Evolutionary conservation across 2,113 vertebrate genomes (phyloP).

Genomic region (Gopherus evgoodei): DNA sequence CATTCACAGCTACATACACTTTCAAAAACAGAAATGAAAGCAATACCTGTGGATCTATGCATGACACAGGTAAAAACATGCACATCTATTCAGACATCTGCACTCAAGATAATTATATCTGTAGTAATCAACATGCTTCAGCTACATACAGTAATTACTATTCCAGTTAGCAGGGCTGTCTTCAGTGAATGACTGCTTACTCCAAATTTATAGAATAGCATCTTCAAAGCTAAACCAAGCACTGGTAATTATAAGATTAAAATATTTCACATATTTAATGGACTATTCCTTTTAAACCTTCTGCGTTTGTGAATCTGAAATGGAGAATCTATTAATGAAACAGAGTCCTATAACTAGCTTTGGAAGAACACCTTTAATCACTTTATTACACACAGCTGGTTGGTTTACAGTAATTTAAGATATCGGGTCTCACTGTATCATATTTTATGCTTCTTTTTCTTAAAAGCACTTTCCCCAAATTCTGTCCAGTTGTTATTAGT

Average conservation of each 20-base stretch:
- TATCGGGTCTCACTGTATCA: accelerated
- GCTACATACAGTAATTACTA: constrained; percentile 56
- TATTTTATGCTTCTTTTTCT: background rate
- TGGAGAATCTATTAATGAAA: constrained; percentile 13
- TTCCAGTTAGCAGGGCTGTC: constrained; percentile 42
- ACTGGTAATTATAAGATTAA: constrained; percentile 65
- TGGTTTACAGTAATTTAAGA: background rate
- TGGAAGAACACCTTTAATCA: background rate
- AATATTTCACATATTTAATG: constrained; percentile 68
- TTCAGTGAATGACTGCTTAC: constrained; percentile 56
- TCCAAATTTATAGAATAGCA: constrained; percentile 59
- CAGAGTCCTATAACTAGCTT: background rate
- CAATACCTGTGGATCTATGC: constrained; percentile 28
- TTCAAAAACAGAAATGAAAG: constrained; percentile 68
- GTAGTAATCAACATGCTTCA: constrained; percentile 51
- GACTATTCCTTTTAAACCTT: constrained; percentile 15
- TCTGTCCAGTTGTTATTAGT: background rate
- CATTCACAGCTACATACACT: constrained; percentile 39
- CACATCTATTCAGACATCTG: constrained; percentile 54
- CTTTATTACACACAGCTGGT: background rate
- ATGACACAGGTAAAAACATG: constrained; percentile 67
- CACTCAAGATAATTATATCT: constrained; percentile 62
- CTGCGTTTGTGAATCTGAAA: constrained; percentile 9
- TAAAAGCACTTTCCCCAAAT: background rate
- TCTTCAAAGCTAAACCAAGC: constrained; percentile 62